A percentile compares a stretch with the other conserved stretches of the same genome.
Evolutionary conservation across 2,888 invertebrate species (phyloP).

Genomic region (Caenorhabditis imperialis): DNA sequence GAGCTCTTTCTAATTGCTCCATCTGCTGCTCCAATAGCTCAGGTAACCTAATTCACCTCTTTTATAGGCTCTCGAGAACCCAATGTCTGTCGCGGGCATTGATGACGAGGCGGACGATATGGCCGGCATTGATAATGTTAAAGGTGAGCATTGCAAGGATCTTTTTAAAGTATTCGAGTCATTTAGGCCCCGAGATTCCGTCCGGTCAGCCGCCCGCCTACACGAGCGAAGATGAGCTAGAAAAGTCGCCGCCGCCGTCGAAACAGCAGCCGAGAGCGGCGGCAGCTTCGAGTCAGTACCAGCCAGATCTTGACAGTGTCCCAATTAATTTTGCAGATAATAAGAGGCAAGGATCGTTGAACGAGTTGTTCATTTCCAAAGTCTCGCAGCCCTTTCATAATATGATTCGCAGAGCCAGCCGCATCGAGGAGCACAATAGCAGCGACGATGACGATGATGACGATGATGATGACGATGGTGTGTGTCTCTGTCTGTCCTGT

Average conservation of each 20-base stretch:
- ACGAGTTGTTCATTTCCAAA: conserved; percentile 51
- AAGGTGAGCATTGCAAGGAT: too few species aligned
- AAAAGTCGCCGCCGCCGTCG: background rate
- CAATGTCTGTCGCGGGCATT: conserved; percentile 28
- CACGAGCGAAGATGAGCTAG: conserved; percentile 29
- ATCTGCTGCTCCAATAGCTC: too few species aligned
- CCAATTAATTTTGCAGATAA: conserved; percentile 26
- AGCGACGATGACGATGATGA: conserved; percentile 40
- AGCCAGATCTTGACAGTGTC: background rate
- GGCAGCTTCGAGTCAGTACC: conserved; percentile 9
- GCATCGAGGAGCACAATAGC: conserved; percentile 34
- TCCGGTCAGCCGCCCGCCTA: conserved; percentile 52
- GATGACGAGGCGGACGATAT: conserved; percentile 44
- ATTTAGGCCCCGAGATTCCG: conserved; percentile 36
- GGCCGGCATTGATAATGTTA: conserved; percentile 11
- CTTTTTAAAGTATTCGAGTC: conserved; percentile 9
- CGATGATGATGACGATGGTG: conserved; percentile 23
- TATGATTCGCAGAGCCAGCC: conserved; percentile 52
- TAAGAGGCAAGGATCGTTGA: conserved; percentile 43
- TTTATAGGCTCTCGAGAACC: conserved; percentile 59
- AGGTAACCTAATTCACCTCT: too few species aligned
- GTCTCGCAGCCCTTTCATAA: conserved; percentile 54
- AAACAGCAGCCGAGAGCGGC: too few species aligned
- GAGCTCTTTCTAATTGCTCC: too few species aligned
- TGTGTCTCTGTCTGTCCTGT: too few species aligned